Conservation (phyloP, 1,140 invertebrate species). For the Pseudachorutes palmiensis region DNA sequence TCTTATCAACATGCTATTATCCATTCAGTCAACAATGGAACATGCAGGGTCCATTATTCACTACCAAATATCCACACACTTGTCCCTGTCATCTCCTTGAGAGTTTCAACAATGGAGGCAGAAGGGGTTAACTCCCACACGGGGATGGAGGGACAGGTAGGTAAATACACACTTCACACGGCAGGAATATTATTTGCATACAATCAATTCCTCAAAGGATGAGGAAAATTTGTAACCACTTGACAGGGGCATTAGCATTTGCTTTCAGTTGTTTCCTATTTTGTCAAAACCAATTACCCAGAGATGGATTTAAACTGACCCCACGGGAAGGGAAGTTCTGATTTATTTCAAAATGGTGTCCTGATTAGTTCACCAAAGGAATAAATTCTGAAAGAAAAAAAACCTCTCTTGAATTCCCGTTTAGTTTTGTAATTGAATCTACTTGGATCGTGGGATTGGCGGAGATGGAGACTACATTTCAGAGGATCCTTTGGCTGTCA, state of each 20-base stretch:
- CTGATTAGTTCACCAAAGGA: neutral
- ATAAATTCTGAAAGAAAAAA: too few relatives aligned
- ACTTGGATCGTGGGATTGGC: too few relatives aligned
- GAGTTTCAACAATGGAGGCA: neutral
- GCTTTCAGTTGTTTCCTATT: neutral
- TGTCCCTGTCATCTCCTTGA: constrained; percentile 3
- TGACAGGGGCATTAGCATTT: neutral
- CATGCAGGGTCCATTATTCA: neutral
- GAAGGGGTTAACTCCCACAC: neutral
- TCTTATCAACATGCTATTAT: constrained; percentile 6
- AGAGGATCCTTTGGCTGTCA: too few relatives aligned
- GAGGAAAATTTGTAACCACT: neutral
- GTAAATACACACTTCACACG: neutral
- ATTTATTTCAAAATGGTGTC: too few relatives aligned
- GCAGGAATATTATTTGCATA: constrained; percentile 9
- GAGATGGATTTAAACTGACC: too few relatives aligned
- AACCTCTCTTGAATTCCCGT: too few relatives aligned
- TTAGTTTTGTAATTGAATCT: too few relatives aligned
- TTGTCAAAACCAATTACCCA: neutral
- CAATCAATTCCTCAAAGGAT: neutral
- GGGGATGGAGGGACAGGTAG: too few relatives aligned
- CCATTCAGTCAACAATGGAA: neutral
- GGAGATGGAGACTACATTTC: too few relatives aligned
- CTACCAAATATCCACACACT: neutral
- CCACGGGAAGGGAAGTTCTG: too few relatives aligned